Percentiles rank a stretch among this genome's conserved stretches.
Conservation (phyloP, 2,888 invertebrate species). For the Camponotus fellah region DNA sequence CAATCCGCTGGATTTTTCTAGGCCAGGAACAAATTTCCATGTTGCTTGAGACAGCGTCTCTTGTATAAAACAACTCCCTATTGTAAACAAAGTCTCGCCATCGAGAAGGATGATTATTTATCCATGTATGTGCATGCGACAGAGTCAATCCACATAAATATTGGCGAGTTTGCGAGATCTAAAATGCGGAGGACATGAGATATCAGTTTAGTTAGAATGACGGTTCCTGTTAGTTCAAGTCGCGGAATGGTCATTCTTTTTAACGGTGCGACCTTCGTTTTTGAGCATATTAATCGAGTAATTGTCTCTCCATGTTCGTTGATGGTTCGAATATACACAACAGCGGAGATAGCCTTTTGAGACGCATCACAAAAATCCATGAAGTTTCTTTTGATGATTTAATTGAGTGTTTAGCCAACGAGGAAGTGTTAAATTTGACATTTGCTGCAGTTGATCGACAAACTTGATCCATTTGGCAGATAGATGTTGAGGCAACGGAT, state of each 20-base stretch:
- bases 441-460: not conserved
- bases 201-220: not conserved
- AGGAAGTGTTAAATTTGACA: not conserved
- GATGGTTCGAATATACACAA: not conserved
- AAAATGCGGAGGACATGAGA: not conserved
- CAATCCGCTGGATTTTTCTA: constrained; percentile 31
- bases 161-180: not conserved
- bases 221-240: not conserved
- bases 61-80: not conserved
- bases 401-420: not conserved
- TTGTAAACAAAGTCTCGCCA: not conserved
- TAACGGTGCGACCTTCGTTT: not conserved
- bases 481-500: not conserved
- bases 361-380: not conserved
- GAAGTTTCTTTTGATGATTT: not conserved
- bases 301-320: not conserved
- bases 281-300: not conserved
- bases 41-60: constrained; percentile 22
- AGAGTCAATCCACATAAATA: not conserved
- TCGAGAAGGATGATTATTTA: not conserved
- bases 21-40: constrained; percentile 63
- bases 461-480: not conserved
- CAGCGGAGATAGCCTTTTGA: not conserved
- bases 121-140: not conserved
- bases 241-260: not conserved